phyloP scores from a whole-genome alignment of 2,888 invertebrate genomes.

The Clivina fossor region DNA sequence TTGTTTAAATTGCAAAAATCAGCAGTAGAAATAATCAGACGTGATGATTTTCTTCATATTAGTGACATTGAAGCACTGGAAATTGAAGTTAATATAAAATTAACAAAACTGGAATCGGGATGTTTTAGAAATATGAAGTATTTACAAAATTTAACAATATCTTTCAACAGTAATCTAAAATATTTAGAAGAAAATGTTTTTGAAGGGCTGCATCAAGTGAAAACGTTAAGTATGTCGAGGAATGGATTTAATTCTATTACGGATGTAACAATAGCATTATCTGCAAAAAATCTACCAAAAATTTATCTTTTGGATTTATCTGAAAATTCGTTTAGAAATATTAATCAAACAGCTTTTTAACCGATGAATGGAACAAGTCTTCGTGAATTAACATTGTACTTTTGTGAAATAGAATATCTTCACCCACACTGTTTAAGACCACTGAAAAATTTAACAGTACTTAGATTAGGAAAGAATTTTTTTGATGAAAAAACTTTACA shows the following conservation, averaged over 20 bases:
- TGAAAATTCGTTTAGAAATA: slow-evolving; percentile 57
- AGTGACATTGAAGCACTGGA: slow-evolving; percentile 53
- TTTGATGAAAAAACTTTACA: slow-evolving; percentile 54
- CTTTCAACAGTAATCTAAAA: slow-evolving; percentile 56
- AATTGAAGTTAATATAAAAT: slow-evolving; percentile 59
- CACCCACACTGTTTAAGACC: slow-evolving; percentile 56
- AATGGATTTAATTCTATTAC: slow-evolving; percentile 58
- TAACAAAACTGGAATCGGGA: slow-evolving; percentile 55
- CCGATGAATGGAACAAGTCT: slow-evolving; percentile 55
- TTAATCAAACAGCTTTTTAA: slow-evolving; percentile 55
- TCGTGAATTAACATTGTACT: slow-evolving; percentile 54
- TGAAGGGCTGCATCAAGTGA: slow-evolving; percentile 56
- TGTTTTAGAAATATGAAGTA: slow-evolving; percentile 56
- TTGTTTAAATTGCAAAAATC: slow-evolving; percentile 57
- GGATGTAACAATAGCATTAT: slow-evolving; percentile 54
- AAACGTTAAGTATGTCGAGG: slow-evolving; percentile 57
- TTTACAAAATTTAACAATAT: slow-evolving; percentile 58
- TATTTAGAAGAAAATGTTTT: slow-evolving; percentile 55
- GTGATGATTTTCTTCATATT: slow-evolving; percentile 53
- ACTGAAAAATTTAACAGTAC: slow-evolving; percentile 53
- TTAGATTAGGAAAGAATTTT: slow-evolving; percentile 60
- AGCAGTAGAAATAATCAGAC: slow-evolving; percentile 52
- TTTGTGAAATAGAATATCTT: slow-evolving; percentile 59
- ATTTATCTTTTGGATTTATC: slow-evolving; percentile 56
- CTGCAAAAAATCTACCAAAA: slow-evolving; percentile 53